These are phyloP conservation scores for Rhadina sibilatrix DNA, from an alignment of 2,113 vertebrate species.

Conservation along the genomic window DNA sequence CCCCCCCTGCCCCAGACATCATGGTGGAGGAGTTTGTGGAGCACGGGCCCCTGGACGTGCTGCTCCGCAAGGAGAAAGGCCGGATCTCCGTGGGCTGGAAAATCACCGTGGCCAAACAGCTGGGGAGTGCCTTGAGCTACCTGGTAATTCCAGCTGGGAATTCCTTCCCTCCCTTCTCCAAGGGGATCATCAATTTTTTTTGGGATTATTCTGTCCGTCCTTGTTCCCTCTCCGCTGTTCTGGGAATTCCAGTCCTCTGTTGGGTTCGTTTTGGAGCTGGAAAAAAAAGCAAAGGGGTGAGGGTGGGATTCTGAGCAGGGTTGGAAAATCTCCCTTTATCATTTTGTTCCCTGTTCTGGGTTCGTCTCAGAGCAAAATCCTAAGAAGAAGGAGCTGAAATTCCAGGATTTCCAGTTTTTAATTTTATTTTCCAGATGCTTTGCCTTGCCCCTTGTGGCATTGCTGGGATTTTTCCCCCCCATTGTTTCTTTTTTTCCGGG, in stretches of 20 bases:
- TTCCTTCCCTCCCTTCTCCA: neutral
- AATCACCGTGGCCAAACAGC: conserved; percentile 85
- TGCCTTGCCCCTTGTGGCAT: too few relatives aligned
- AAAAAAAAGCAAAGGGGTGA: too few relatives aligned
- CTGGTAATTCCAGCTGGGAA: conserved; percentile 71
- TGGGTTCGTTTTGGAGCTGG: neutral
- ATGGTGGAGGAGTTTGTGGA: conserved; percentile 92
- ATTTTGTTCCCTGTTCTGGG: neutral
- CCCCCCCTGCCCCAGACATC: conserved; percentile 77
- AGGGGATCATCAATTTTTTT: too few relatives aligned
- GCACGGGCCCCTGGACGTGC: conserved; percentile 89
- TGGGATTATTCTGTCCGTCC: fast-evolving
- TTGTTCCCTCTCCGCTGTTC: too few relatives aligned
- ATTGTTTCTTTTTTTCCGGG: neutral
- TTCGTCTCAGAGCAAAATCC: neutral
- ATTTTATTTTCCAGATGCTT: too few relatives aligned
- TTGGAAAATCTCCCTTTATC: neutral
- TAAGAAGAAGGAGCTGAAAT: neutral
- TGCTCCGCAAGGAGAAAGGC: conserved; percentile 81
- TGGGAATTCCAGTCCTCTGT: fast-evolving
- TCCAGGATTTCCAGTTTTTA: neutral
- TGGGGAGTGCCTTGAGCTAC: conserved; percentile 91
- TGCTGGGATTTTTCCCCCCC: too few relatives aligned
- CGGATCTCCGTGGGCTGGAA: conserved; percentile 84
- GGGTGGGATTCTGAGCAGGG: too few relatives aligned